Percentiles rank a stretch among this genome's conserved stretches.
Evolutionary conservation across 2,797 vertebrate species (phyloP).

Genomic region (Leucoraja ocellata): DNA sequence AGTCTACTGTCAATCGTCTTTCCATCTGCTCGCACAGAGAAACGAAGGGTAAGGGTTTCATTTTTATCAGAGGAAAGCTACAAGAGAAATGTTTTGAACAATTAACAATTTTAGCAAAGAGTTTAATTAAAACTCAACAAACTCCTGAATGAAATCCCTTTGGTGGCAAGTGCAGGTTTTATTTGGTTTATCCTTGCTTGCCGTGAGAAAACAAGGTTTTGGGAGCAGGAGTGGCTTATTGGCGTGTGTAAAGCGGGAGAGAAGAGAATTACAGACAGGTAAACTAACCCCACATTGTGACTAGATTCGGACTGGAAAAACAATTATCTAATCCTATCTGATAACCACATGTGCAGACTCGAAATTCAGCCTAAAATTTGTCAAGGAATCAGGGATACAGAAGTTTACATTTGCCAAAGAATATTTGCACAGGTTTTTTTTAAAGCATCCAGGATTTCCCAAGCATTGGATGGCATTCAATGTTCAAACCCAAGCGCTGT

Average conservation of each 20-base stretch:
- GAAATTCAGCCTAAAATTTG: not conserved
- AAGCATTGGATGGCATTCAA: not conserved
- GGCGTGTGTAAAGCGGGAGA: too few relatives aligned
- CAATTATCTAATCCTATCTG: not conserved
- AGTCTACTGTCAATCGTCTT: constrained; percentile 89
- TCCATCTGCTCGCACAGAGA: constrained; percentile 72
- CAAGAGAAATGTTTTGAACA: constrained; percentile 39
- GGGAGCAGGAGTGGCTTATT: too few relatives aligned
- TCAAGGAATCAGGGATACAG: not conserved
- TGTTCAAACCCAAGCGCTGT: not conserved
- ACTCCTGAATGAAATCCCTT: not conserved
- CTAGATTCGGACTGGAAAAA: not conserved
- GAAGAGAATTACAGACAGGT: not conserved
- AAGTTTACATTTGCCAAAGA: not conserved
- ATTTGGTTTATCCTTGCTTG: not conserved
- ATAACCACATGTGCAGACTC: not conserved
- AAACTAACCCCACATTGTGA: not conserved
- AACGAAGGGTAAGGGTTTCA: constrained; percentile 73
- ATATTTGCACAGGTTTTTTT: not conserved
- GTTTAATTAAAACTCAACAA: not conserved
- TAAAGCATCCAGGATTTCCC: not conserved
- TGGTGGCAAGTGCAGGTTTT: not conserved
- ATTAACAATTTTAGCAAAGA: not conserved
- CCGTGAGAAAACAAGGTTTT: not conserved
- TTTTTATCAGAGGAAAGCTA: constrained; percentile 77